Evolutionary conservation across 2,888 invertebrate genomes (phyloP).

Genomic region (Patella pellucida): DNA sequence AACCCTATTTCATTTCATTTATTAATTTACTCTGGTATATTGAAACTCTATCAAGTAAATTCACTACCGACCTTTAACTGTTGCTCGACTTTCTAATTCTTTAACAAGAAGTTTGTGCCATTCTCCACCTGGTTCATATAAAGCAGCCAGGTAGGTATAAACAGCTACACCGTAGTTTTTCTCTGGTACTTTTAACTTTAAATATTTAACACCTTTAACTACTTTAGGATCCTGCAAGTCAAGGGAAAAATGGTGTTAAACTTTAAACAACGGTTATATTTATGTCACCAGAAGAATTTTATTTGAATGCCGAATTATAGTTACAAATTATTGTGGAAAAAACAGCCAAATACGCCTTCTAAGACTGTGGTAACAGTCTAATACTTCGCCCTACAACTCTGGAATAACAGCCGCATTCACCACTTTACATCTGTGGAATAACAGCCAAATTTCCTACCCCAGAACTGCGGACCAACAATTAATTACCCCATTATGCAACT

Average conservation of each 20-base stretch:
- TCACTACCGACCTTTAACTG: too few species aligned
- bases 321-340: too few species aligned
- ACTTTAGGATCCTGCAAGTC: conserved; percentile 2
- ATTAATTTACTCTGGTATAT: too few species aligned
- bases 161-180: conserved; percentile 13
- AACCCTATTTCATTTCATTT: too few species aligned
- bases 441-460: too few species aligned
- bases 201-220: conserved; percentile 3
- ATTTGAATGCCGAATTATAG: too few species aligned
- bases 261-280: too few species aligned
- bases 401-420: background rate
- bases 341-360: background rate
- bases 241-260: too few species aligned
- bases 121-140: background rate
- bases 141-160: conserved; percentile 2
- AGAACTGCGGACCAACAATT: too few species aligned
- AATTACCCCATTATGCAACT: too few species aligned
- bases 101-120: background rate
- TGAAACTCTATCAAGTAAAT: too few species aligned
- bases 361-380: background rate
- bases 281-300: too few species aligned
- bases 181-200: background rate
- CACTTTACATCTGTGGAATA: background rate
- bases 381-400: background rate
- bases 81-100: background rate